Conservation (phyloP, 2,888 invertebrate species). For the Eupithecia inturbata region DNA sequence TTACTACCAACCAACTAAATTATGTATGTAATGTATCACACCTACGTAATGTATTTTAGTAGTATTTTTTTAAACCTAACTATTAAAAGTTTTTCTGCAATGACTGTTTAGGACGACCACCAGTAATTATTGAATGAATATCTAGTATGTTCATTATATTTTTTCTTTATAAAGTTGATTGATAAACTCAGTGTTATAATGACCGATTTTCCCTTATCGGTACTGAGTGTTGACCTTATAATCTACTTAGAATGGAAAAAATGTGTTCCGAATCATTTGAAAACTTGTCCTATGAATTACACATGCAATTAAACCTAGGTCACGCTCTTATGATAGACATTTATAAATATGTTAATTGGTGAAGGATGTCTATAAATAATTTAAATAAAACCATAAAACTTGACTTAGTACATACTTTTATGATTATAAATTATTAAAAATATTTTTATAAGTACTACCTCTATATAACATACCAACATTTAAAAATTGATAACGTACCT, state of each 20-base stretch:
- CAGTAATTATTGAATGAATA: background rate
- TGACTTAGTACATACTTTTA: background rate
- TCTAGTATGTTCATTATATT: background rate
- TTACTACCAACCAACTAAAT: too few relatives aligned
- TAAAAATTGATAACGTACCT: background rate
- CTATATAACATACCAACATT: background rate
- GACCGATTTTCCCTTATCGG: slow-evolving; percentile 46
- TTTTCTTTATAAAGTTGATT: slow-evolving; percentile 2
- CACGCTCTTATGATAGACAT: slow-evolving; percentile 20
- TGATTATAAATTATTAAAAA: background rate
- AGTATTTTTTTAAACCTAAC: background rate
- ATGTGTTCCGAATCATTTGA: slow-evolving; percentile 34
- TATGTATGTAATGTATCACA: too few relatives aligned
- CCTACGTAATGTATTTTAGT: too few relatives aligned
- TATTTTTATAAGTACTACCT: too few relatives aligned
- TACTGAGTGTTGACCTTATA: slow-evolving; percentile 35
- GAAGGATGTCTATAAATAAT: background rate
- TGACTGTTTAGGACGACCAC: background rate
- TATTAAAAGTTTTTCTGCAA: background rate
- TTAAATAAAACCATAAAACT: background rate
- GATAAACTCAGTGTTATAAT: slow-evolving; percentile 36
- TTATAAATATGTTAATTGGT: background rate
- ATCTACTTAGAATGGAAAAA: slow-evolving; percentile 33
- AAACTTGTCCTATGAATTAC: slow-evolving; percentile 59
- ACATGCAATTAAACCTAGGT: slow-evolving; percentile 59